Percentiles rank a stretch among this genome's conserved stretches.
Evolutionary conservation across 2,888 invertebrate genomes (phyloP).

Genomic region (Tinea pellionella): DNA sequence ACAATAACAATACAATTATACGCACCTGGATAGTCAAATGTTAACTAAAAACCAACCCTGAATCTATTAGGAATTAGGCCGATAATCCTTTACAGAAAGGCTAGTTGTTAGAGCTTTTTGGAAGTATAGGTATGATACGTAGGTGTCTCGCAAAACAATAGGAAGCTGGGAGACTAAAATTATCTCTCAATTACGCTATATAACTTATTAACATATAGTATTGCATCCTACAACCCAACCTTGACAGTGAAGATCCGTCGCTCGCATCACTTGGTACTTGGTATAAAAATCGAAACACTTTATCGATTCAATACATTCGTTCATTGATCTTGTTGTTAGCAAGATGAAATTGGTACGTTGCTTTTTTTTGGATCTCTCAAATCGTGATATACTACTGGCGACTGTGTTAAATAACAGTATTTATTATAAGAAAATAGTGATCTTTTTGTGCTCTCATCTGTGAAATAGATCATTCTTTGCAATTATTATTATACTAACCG

Average conservation of each 20-base stretch:
- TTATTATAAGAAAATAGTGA: background rate
- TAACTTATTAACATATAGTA: background rate
- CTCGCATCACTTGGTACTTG: conserved; percentile 21
- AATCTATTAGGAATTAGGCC: background rate
- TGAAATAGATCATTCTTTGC: too few relatives aligned
- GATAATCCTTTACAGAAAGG: background rate
- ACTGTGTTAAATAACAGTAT: background rate
- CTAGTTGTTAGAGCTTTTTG: background rate
- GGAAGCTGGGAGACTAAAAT: conserved; percentile 8
- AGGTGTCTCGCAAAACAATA: conserved; percentile 8
- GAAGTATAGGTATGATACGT: background rate
- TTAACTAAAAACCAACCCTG: background rate
- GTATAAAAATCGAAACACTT: conserved; percentile 41
- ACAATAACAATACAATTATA: background rate
- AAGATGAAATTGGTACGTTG: conserved; percentile 60
- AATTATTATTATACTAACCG: too few relatives aligned
- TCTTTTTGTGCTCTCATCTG: too few relatives aligned
- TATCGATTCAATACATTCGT: conserved; percentile 6
- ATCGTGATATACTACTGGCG: background rate
- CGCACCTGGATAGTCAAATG: background rate
- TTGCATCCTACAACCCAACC: conserved; percentile 34
- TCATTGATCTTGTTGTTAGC: conserved; percentile 23
- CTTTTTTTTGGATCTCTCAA: background rate
- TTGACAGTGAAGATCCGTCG: conserved; percentile 37
- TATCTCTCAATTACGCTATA: conserved; percentile 10